Percentiles rank a stretch among this genome's conserved stretches.
phyloP scores from a whole-genome alignment of 1,140 invertebrate genomes.

The Drosophila parvula region DNA sequence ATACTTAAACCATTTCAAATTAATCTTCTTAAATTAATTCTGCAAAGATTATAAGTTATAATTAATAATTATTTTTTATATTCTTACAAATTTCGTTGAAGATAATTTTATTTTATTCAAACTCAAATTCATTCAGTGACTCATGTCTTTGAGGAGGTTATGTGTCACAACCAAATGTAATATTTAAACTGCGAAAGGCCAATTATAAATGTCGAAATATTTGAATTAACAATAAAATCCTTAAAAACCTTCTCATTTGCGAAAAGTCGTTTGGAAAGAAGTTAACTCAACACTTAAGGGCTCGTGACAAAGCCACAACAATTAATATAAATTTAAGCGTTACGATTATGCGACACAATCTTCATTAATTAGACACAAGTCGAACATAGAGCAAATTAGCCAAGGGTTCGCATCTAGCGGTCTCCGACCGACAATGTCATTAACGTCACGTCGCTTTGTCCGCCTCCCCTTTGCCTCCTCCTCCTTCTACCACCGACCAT shows the following conservation, averaged over 20 bases:
- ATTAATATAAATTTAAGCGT: conserved; percentile 75
- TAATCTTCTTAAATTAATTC: too few relatives aligned
- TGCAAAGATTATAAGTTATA: too few relatives aligned
- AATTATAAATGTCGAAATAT: not conserved
- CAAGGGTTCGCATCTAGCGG: conserved; percentile 17
- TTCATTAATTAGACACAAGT: conserved; percentile 71
- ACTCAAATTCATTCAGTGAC: not conserved
- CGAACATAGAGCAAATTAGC: conserved; percentile 50
- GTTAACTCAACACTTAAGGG: conserved; percentile 19
- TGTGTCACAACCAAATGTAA: not conserved
- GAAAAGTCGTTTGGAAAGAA: not conserved
- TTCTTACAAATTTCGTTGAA: not conserved
- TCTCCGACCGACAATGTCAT: conserved; percentile 44
- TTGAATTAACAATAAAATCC: not conserved
- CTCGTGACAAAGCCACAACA: conserved; percentile 37
- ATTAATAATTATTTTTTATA: too few relatives aligned
- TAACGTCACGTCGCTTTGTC: conserved; percentile 45
- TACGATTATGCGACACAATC: conserved; percentile 75
- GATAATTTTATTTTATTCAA: not conserved
- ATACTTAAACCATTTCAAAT: too few relatives aligned
- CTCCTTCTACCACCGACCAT: not conserved
- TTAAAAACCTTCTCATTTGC: not conserved
- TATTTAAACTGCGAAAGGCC: not conserved
- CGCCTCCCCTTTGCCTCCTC: not conserved
- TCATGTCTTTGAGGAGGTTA: not conserved